Percentiles rank a stretch among this genome's conserved stretches.
These are phyloP conservation scores for Nemoura dubitans DNA, from an alignment of 2,888 invertebrate species.

Conservation along the genomic window DNA sequence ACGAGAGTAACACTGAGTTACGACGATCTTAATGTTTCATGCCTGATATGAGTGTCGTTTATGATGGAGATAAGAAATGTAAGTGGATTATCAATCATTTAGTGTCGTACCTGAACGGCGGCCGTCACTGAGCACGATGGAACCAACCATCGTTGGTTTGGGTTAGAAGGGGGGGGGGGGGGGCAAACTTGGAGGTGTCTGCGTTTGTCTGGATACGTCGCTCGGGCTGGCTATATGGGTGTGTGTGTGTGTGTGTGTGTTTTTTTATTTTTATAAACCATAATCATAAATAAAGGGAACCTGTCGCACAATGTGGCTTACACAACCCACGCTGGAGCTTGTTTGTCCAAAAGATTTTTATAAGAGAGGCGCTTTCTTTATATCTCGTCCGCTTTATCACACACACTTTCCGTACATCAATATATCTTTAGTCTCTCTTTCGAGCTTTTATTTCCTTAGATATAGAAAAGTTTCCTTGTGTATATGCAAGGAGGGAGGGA, in stretches of 20 bases:
- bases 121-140: neutral
- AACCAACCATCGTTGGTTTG: neutral
- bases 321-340: neutral
- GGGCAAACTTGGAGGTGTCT: neutral
- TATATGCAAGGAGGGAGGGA: neutral
- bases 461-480: neutral
- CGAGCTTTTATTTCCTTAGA: neutral
- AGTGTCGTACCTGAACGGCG: slow-evolving; percentile 13
- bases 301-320: neutral
- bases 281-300: slow-evolving; percentile 4
- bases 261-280: slow-evolving; percentile 9
- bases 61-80: slow-evolving; percentile 39
- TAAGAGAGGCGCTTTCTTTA: neutral
- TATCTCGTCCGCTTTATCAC: neutral
- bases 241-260: neutral
- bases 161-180: neutral
- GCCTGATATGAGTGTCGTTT: slow-evolving; percentile 36
- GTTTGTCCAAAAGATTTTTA: slow-evolving; percentile 7
- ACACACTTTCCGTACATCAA: neutral
- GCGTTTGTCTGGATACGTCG: neutral
- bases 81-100: slow-evolving; percentile 37
- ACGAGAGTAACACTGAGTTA: slow-evolving; percentile 26
- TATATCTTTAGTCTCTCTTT: slow-evolving; percentile 12
- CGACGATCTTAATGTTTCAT: slow-evolving; percentile 31
- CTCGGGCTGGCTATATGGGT: neutral